Conservation (phyloP, 2,797 vertebrate genomes). For the Syncerus caffer region DNA sequence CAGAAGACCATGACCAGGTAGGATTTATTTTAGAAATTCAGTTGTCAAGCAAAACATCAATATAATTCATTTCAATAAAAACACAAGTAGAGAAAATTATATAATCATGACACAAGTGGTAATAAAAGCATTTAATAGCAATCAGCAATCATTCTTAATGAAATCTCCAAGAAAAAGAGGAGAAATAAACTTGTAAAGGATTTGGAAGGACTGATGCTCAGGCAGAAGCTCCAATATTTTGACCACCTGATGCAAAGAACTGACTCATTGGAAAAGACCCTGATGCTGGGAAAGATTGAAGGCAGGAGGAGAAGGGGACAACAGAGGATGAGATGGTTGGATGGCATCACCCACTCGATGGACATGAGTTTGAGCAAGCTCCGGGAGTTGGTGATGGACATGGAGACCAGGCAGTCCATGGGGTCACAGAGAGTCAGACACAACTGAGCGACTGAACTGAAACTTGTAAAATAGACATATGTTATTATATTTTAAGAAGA, state of each 20-base stretch:
- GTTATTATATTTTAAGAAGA: not conserved
- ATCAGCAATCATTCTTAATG: not conserved
- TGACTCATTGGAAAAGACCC: not conserved
- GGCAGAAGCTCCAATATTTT: not conserved
- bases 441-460: not conserved
- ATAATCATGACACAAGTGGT: not conserved
- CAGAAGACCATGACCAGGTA: not conserved
- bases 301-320: accelerated
- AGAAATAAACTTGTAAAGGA: not conserved
- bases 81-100: not conserved
- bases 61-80: not conserved
- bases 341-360: not conserved
- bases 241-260: not conserved
- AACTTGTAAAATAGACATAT: not conserved
- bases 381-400: not conserved
- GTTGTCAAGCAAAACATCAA: not conserved
- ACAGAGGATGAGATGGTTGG: not conserved
- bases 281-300: not conserved
- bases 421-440: not conserved
- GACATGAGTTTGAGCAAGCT: not conserved
- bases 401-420: not conserved
- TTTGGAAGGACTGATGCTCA: not conserved
- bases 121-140: not conserved
- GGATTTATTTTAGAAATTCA: not conserved
- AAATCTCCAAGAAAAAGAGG: not conserved